Percentiles rank a stretch among this genome's conserved stretches.
These are phyloP conservation scores for Microcebus tavaratra DNA, from an alignment of 2,113 vertebrate genomes.

Conservation along the genomic window DNA sequence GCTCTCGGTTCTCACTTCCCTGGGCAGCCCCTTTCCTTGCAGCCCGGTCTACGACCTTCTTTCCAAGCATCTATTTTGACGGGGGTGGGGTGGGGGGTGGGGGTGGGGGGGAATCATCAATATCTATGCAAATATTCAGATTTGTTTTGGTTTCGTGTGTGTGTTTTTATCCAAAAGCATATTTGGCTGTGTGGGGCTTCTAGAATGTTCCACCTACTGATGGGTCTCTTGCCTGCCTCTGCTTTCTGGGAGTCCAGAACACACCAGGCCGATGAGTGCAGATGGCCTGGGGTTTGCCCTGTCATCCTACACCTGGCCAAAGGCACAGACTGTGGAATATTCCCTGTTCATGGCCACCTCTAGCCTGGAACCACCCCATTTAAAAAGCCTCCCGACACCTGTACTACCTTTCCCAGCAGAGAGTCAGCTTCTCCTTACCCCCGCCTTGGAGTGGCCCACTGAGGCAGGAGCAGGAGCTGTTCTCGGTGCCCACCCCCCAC, in stretches of 20 bases:
- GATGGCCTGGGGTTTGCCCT: background rate
- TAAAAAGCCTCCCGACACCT: background rate
- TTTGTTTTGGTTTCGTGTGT: background rate
- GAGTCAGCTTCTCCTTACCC: background rate
- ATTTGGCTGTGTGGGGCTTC: background rate
- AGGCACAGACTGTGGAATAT: background rate
- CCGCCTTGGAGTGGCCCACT: rapidly evolving
- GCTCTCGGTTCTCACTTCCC: rapidly evolving
- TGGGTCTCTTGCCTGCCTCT: background rate
- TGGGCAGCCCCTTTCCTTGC: rapidly evolving
- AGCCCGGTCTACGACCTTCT: rapidly evolving
- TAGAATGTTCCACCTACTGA: background rate
- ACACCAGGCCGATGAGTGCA: no score
- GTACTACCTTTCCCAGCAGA: background rate
- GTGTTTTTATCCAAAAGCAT: background rate
- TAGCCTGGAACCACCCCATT: background rate
- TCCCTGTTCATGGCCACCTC: background rate
- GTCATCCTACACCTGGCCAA: background rate
- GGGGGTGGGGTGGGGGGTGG: no score
- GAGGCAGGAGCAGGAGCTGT: background rate
- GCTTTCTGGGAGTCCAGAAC: background rate
- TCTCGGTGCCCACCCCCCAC: background rate
- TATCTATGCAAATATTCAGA: background rate
- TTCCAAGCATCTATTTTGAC: background rate
- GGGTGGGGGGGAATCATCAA: no score